Evolutionary conservation across 2,797 vertebrate genomes (phyloP).

Genomic region (Chaunax sp.): DNA sequence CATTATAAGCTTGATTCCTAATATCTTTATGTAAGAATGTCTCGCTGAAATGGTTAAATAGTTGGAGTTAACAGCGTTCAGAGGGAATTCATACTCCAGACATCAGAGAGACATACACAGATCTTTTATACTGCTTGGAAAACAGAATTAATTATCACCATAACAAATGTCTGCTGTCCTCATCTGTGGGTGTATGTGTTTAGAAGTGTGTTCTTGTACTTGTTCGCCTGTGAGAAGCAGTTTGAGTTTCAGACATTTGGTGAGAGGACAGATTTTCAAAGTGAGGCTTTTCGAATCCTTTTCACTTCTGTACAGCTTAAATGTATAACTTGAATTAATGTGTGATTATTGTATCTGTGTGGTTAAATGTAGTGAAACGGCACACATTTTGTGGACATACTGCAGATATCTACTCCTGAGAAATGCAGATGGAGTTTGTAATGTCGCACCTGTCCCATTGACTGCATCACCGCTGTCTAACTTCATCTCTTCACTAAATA

Average conservation of each 20-base stretch:
- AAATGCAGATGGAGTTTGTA: constrained; percentile 31
- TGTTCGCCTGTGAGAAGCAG: constrained; percentile 40
- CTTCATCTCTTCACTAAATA: constrained; percentile 35
- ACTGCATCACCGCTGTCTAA: constrained; percentile 18
- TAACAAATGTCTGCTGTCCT: constrained; percentile 68
- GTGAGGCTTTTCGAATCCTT: constrained; percentile 4
- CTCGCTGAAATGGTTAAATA: background rate
- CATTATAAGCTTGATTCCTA: too few species aligned
- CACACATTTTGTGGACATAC: background rate
- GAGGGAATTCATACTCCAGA: constrained; percentile 19
- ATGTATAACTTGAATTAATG: background rate
- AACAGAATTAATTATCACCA: constrained; percentile 70
- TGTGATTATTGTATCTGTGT: background rate
- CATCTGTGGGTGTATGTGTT: constrained; percentile 60
- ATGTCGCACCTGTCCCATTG: constrained; percentile 22
- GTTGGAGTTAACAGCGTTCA: constrained; percentile 20
- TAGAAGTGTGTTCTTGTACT: constrained; percentile 46
- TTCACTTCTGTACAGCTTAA: constrained; percentile 4
- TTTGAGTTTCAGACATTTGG: constrained; percentile 46
- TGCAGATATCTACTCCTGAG: constrained; percentile 15
- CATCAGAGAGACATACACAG: constrained; percentile 11
- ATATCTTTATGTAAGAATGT: background rate
- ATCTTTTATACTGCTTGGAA: constrained; percentile 47
- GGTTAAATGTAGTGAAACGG: background rate
- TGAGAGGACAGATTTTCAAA: constrained; percentile 43